Percentiles rank a stretch among this genome's conserved stretches.
phyloP scores from a whole-genome alignment of 2,888 invertebrate species.

The Mimumesa dahlbomi region DNA sequence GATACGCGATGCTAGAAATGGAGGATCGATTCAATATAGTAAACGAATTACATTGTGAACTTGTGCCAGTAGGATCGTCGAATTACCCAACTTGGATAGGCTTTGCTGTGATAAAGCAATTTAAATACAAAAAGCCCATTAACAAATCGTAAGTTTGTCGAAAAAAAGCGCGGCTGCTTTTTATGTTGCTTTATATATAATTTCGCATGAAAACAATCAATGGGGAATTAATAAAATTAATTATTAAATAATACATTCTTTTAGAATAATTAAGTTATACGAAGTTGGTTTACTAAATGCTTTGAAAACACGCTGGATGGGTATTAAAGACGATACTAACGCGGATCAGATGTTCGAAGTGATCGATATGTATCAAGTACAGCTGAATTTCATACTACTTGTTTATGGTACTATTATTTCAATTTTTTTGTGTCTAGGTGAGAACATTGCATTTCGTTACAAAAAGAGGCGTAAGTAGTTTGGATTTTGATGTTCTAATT shows the following conservation, averaged over 20 bases:
- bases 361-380: constrained; percentile 55
- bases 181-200: not conserved
- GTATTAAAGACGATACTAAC: rapidly evolving
- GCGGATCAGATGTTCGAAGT: not conserved
- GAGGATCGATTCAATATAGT: constrained; percentile 44
- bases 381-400: constrained; percentile 46
- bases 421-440: constrained; percentile 36
- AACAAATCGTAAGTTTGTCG: constrained; percentile 50
- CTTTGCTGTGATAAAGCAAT: constrained; percentile 41
- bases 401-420: constrained; percentile 39
- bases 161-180: not conserved
- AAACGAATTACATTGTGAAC: constrained; percentile 23
- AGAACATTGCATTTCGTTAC: constrained; percentile 22
- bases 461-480: not conserved
- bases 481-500: too few relatives aligned
- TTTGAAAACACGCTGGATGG: constrained; percentile 34
- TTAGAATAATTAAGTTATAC: constrained; percentile 53
- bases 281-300: constrained; percentile 52
- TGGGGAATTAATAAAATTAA: too few relatives aligned
- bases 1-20: constrained; percentile 46
- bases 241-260: constrained; percentile 6
- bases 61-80: constrained; percentile 11
- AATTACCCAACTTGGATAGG: constrained; percentile 50
- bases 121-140: constrained; percentile 45
- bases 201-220: too few relatives aligned